Conservation (phyloP, 2,797 vertebrate genomes). For the Manis javanica region DNA sequence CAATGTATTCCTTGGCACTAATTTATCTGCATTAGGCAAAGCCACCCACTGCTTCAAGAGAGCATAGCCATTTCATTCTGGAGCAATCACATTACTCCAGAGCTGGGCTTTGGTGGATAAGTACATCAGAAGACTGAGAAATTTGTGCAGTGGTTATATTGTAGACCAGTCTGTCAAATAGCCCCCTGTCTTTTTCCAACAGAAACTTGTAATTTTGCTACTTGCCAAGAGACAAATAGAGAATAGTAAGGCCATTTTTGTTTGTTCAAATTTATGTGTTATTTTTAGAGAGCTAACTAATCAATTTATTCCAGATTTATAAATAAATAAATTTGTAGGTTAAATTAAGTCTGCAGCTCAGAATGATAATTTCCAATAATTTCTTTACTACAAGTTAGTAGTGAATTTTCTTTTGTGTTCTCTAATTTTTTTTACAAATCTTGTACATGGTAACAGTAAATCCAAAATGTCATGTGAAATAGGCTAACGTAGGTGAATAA, state of each 20-base stretch:
- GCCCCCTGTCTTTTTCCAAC: conserved; percentile 17
- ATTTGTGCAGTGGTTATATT: background rate
- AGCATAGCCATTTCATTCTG: background rate
- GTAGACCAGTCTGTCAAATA: background rate
- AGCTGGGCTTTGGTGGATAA: conserved; percentile 49
- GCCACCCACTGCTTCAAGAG: conserved; percentile 6
- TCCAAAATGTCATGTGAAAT: background rate
- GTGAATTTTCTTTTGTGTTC: background rate
- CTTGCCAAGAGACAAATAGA: conserved; percentile 8
- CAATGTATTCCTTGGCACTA: conserved; percentile 51
- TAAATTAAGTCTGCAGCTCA: background rate
- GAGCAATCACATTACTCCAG: conserved; percentile 46
- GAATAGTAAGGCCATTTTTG: background rate
- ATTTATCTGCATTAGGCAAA: conserved; percentile 43
- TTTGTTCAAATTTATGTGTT: background rate
- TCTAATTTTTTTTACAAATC: background rate
- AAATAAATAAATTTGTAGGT: background rate
- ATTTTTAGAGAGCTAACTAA: background rate
- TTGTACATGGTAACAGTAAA: background rate
- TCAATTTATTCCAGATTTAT: background rate
- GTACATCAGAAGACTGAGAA: conserved; percentile 49
- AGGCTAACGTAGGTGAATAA: background rate
- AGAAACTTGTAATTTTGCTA: background rate
- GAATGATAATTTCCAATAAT: background rate
- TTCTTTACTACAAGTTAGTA: background rate